Evolutionary conservation across 2,113 vertebrate species (phyloP).

Genomic region (Hyla sarda): DNA sequence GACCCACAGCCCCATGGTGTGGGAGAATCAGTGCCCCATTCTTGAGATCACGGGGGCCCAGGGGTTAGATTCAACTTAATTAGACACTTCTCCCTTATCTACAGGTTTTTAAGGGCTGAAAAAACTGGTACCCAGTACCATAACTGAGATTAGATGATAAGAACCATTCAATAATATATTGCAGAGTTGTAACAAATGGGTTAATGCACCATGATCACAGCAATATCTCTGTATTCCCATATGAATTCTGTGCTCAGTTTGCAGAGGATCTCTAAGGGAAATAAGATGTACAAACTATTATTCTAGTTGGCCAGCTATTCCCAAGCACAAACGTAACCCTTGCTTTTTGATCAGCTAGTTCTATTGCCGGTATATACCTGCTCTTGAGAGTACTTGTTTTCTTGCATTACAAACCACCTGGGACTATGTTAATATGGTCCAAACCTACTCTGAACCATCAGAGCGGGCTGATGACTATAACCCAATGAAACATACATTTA

Average conservation of each 20-base stretch:
- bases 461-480: background rate
- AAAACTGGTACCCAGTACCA: background rate
- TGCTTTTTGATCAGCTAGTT: slow-evolving; percentile 16
- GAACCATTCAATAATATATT: background rate
- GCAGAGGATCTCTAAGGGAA: slow-evolving; percentile 41
- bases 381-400: slow-evolving; percentile 41
- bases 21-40: too few species aligned
- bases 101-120: too few species aligned
- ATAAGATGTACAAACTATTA: slow-evolving; percentile 10
- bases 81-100: too few species aligned
- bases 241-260: slow-evolving; percentile 36
- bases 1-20: too few species aligned
- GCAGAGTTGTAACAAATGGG: background rate
- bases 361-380: background rate
- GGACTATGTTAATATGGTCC: slow-evolving; percentile 6
- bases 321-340: background rate
- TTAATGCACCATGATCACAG: slow-evolving; percentile 39
- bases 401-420: slow-evolving; percentile 43
- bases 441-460: background rate
- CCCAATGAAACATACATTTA: background rate
- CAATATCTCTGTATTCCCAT: slow-evolving; percentile 5
- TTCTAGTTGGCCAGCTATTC: slow-evolving; percentile 2
- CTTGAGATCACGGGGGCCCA: too few species aligned
- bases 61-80: too few species aligned
- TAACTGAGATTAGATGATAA: background rate